Evolutionary conservation across 2,888 invertebrate genomes (phyloP).

Genomic region (Papilio demoleus): DNA sequence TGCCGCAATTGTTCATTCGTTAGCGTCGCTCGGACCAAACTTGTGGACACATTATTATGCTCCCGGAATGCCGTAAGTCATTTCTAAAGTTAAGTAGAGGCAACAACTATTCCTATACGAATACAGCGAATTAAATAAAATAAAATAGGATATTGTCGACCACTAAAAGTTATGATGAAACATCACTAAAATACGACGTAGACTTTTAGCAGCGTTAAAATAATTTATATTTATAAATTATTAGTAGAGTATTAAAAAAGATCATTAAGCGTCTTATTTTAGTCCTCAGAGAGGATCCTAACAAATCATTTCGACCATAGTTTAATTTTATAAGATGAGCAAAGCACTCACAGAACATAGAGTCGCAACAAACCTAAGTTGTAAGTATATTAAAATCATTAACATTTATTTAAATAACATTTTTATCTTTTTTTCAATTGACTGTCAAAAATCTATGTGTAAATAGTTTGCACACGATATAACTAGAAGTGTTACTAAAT

Average conservation of each 20-base stretch:
- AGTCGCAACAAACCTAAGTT: too few species aligned
- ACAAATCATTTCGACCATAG: too few species aligned
- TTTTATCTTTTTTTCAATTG: not conserved
- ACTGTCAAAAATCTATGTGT: not conserved
- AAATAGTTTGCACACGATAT: not conserved
- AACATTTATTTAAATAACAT: not conserved
- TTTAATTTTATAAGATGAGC: not conserved
- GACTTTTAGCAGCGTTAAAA: not conserved
- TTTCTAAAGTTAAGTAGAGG: too few species aligned
- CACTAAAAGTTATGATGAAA: not conserved
- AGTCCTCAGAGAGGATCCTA: too few species aligned
- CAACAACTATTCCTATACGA: too few species aligned
- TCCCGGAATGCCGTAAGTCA: not conserved
- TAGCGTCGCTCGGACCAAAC: not conserved
- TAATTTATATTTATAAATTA: not conserved
- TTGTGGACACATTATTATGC: slow-evolving; percentile 6
- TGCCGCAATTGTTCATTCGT: slow-evolving; percentile 20
- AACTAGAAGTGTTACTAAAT: not conserved
- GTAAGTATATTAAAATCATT: not conserved
- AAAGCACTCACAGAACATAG: not conserved
- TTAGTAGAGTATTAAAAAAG: too few species aligned
- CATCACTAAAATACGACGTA: not conserved
- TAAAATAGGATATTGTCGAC: too few species aligned
- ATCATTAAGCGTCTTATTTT: too few species aligned
- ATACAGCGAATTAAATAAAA: too few species aligned